Percentiles rank a stretch among this genome's conserved stretches.
These are phyloP conservation scores for Branchipolynoe longqiensis DNA, from an alignment of 2,888 invertebrate species.

Conservation along the genomic window DNA sequence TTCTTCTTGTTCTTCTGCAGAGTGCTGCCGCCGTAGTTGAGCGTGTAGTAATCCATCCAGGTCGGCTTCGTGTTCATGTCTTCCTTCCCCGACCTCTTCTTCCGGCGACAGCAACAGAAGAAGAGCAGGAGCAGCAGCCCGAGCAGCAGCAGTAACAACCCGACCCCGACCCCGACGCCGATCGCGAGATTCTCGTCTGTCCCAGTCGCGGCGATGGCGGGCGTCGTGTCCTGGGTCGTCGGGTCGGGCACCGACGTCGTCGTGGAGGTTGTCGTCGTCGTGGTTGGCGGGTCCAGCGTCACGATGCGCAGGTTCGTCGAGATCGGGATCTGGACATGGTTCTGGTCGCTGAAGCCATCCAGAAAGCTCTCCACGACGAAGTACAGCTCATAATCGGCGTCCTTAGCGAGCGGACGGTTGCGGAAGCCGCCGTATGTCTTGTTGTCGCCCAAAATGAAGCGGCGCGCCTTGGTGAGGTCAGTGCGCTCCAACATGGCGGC, in stretches of 20 bases:
- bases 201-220: background rate
- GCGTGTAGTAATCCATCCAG: constrained; percentile 63
- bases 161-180: constrained; percentile 70
- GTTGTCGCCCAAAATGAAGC: constrained; percentile 90
- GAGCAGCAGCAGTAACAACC: constrained; percentile 67
- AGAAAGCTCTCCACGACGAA: constrained; percentile 88
- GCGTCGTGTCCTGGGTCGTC: background rate
- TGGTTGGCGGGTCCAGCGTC: background rate
- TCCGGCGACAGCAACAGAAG: constrained; percentile 67
- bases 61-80: constrained; percentile 62
- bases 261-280: background rate
- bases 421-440: constrained; percentile 88
- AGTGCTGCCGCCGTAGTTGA: constrained; percentile 27
- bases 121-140: constrained; percentile 67
- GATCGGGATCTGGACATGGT: constrained; percentile 26
- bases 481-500: constrained; percentile 86
- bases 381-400: constrained; percentile 86
- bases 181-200: too few species aligned
- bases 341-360: constrained; percentile 85
- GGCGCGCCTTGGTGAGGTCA: constrained; percentile 84
- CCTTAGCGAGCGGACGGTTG: constrained; percentile 88
- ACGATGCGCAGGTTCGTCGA: constrained; percentile 24
- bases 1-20: constrained; percentile 49
- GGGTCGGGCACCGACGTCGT: background rate
- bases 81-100: constrained; percentile 62